Evolutionary conservation across 2,113 vertebrate genomes (phyloP), one percentile per base, ranked within the genome.

Genomic region (Lagopus muta): DNA sequence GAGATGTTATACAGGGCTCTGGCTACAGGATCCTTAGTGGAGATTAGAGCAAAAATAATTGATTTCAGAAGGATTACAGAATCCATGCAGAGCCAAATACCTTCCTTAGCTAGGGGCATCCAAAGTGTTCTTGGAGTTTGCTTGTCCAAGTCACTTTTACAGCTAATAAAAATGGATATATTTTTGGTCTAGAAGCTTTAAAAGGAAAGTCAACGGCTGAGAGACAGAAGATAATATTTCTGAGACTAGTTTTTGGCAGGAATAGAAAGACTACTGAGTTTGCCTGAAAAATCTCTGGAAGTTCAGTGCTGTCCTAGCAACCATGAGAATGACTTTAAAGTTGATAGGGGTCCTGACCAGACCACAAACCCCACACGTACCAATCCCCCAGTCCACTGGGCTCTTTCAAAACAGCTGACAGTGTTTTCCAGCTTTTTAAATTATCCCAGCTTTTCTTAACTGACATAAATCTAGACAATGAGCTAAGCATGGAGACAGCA

Each of bases 401-500:
- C 47, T 94, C 82, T 89, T 81, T 94, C 80, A 94, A 95, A 92
- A 91, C 48, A 92, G 78, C 52, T 96, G 82, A 92, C 67, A 74
- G 90, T 93, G 79, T 94, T 95, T 96, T 94, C 67, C 95, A 96
- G 60, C 71, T 88, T 96, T 96, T 93, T 76, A 76, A 93, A 91
- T 96, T 94, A 95, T 74, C 75, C 78, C 79, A 89, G 81, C 19
- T 92, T 93, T 61, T 95, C 94, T 93, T 76, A 82, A 77, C 78
- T 82, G 89, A 96, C 94, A 96, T 92, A 95, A 96, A 95, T 93
- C 82, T 92, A 92, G 92, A 94, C 86, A 92, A 77, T 52, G 90
- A 93, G 80, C 90, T 95, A 93, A 96, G 77, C 71, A 27, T 96
- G 92, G 90, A 96, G 96, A 93, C 92, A 82, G 64, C 67, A 93